A percentile compares a stretch with the other conserved stretches of the same genome.
These are phyloP conservation scores for Strigamia maritima DNA, from an alignment of 2,888 invertebrate species.

Conservation along the genomic window DNA sequence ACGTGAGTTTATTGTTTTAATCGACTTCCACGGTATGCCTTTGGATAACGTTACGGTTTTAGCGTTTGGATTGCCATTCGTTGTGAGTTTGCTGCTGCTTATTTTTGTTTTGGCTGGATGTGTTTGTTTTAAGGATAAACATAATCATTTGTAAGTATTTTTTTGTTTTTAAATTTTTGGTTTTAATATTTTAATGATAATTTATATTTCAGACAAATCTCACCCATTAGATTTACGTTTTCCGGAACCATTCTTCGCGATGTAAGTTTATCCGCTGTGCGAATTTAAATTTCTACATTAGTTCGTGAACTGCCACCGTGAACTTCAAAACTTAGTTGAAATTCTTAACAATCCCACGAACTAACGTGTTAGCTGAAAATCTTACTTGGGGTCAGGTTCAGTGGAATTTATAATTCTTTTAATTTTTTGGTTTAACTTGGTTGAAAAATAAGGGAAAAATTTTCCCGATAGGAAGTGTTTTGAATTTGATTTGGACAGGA, in stretches of 20 bases:
- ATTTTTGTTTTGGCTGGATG: constrained; percentile 10
- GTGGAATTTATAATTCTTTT: too few species aligned
- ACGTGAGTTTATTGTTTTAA: constrained; percentile 25
- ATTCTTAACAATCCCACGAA: background rate
- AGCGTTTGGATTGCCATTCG: constrained; percentile 4
- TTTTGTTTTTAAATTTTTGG: background rate
- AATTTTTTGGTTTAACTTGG: too few species aligned
- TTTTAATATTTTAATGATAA: background rate
- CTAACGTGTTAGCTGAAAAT: too few species aligned
- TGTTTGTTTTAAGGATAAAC: constrained; percentile 24
- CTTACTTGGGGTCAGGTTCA: too few species aligned
- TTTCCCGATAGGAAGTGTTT: too few species aligned
- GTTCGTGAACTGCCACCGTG: background rate
- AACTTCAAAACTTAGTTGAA: background rate
- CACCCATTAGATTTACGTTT: background rate
- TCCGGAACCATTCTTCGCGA: background rate
- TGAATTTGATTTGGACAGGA: too few species aligned
- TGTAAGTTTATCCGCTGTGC: background rate
- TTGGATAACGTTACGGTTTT: background rate
- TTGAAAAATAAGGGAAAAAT: too few species aligned
- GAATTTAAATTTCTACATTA: background rate
- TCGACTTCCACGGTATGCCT: constrained; percentile 8
- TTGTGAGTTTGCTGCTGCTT: constrained; percentile 5
- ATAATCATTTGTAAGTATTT: background rate
- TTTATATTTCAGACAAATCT: constrained; percentile 9